Evolutionary conservation across 2,797 vertebrate species (phyloP), one percentile per base, ranked within the genome.

Genomic region (Gymnodraco acuticeps): DNA sequence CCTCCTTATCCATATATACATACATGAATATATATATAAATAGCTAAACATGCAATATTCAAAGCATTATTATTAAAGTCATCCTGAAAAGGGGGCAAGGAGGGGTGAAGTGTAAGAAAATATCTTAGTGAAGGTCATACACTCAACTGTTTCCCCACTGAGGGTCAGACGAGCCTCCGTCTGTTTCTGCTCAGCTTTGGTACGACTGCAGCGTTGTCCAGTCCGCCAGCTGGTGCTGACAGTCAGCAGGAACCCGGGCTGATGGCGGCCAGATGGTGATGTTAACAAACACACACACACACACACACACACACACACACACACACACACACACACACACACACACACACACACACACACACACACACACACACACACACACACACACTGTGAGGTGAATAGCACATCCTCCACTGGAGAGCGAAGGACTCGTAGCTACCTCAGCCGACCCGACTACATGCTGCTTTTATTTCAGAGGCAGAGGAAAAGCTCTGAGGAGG

Each of bases 241-340:
- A 85, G 84, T 91, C 88, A 88, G 83, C 77, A 75, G 59, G 75
- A 82, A 82, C 69, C 53, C 46, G 1, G 56, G 65, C 73, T 89
- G 84, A 89, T 87, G 82, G 87, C 43, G 76, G 71, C 89, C 92
- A 94, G 93, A 93, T 93, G 93, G 84, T 72, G 77, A 82, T 48
- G 12, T 68, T 53, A 60, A 11, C 41, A 12, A 51, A 64, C 63
- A 73, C 52, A 70, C 27, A 13, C 45, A 64, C 65, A 73, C 60
- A 70, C 27, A 13, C 45, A 10, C 42, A 51, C 60, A 61, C 71
- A 66, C 54, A 64, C 65, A 73, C 60, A 70, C 27, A 13, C 45
- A 9, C 33, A 51, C 63, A 64, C 71, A 66, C 54, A 12, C 42
- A 51, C 63, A 66, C 71, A 66, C 54, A 64, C 65, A 73, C 60